Evolutionary conservation across 2,888 invertebrate genomes (phyloP), one percentile per base, ranked within the genome.

Genomic region (Tiliacea aurago): DNA sequence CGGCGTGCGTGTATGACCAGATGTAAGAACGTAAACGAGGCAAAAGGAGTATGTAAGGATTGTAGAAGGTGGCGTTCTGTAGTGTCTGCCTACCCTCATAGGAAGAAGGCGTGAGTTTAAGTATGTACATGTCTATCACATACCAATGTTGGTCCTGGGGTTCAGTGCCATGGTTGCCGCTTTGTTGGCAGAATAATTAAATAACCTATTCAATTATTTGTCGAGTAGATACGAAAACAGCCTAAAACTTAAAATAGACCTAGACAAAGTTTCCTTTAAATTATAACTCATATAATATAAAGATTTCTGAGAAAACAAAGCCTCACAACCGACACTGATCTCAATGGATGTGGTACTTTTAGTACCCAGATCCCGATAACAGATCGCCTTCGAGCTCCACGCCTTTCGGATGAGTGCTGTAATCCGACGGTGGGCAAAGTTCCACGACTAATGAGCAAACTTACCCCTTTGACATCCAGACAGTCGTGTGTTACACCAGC

Each of bases 361-460:
- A 59, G 49, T 58, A 37, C 45, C 45, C 33, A 56, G 55, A 68
- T 76, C 49, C n/a, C 37, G 64, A 47, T 56, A 51, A 45, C 49
- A 59, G 64, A 65, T 65, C 64, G 7, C n/a, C 2, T 7, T n/a
- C 4, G 7, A 73, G 56, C 45, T 45, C 4, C 33, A 55, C n/a
- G 43, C n/a, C 51, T 47, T 49, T 66, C 62, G 28, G 61, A 13
- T 23, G 47, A 49, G 47, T 33, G 18, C 45, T 43, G 56, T 65
- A 59, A 78, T 61, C 75, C 55, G 20, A 9, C 47, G 11, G 20
- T 47, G 70, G 55, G 18, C 53, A n/a, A 47, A 59, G 56, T 68
- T 63, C 6, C 20, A 20, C 53, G 13, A 58, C 76, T 83, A 84
- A 85, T 75, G 74, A 83, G 70, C 56, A 64, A 85, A 80, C 74